Percentiles rank a stretch among this genome's conserved stretches.
phyloP scores from a whole-genome alignment of 2,888 invertebrate species.

The Drosophila infuscata region DNA sequence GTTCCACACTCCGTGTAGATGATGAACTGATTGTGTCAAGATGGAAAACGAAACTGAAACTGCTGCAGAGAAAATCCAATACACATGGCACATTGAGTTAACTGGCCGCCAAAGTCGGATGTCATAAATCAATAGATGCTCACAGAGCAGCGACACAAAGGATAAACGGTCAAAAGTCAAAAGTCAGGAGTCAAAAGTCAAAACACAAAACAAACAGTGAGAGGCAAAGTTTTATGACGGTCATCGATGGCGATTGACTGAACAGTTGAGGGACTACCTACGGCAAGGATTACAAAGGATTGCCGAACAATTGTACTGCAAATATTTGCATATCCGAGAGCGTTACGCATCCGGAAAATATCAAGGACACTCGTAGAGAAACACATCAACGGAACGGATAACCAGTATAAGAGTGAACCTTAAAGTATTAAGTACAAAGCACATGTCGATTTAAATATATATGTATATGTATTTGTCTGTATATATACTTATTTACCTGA shows the following conservation, averaged over 20 bases:
- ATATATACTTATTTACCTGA: slow-evolving; percentile 26
- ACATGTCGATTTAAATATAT: slow-evolving; percentile 33
- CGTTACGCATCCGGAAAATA: slow-evolving; percentile 63
- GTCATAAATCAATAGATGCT: slow-evolving; percentile 66
- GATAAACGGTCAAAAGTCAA: slow-evolving; percentile 56
- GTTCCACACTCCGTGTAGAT: neutral
- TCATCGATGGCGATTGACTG: slow-evolving; percentile 65
- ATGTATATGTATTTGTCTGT: neutral
- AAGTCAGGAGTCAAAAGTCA: slow-evolving; percentile 49
- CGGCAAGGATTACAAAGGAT: slow-evolving; percentile 81
- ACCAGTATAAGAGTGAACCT: slow-evolving; percentile 3
- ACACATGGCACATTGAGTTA: slow-evolving; percentile 44
- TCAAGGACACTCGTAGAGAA: slow-evolving; percentile 66
- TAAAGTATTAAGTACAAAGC: slow-evolving; percentile 31
- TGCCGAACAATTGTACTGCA: slow-evolving; percentile 65
- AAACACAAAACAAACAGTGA: slow-evolving; percentile 62
- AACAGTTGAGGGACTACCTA: slow-evolving; percentile 56
- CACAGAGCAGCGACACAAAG: slow-evolving; percentile 39
- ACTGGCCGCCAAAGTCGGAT: slow-evolving; percentile 54
- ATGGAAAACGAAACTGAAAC: slow-evolving; percentile 60
- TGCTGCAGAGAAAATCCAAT: slow-evolving; percentile 28
- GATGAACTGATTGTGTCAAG: slow-evolving; percentile 51
- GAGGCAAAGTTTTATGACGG: slow-evolving; percentile 68
- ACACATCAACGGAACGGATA: slow-evolving; percentile 13
- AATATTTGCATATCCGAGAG: slow-evolving; percentile 75